Evolutionary conservation across 2,797 vertebrate species (phyloP).

Genomic region (Avahi laniger): DNA sequence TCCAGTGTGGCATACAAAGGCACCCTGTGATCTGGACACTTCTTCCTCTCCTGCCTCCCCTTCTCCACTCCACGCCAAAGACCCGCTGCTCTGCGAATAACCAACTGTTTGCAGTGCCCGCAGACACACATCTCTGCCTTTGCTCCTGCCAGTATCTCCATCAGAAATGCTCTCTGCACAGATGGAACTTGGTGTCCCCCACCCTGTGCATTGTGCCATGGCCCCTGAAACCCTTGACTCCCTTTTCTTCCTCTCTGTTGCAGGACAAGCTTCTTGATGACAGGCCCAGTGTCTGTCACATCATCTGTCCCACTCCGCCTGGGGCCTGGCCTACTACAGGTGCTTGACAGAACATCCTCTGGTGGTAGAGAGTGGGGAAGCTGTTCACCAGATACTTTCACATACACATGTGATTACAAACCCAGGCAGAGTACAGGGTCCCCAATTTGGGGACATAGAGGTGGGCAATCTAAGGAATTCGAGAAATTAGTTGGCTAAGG

Average conservation of each 20-base stretch:
- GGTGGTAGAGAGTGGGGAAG: neutral
- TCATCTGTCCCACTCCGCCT: neutral
- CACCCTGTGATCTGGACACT: neutral
- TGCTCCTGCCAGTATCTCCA: neutral
- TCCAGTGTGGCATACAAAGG: neutral
- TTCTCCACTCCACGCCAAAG: neutral
- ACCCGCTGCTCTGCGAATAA: neutral
- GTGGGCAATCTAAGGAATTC: neutral
- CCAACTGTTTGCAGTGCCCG: neutral
- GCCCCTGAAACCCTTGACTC: neutral
- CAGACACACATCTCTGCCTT: neutral
- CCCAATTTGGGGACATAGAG: neutral
- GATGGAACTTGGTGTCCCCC: neutral
- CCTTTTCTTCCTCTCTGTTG: conserved; percentile 25
- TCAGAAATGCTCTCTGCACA: neutral
- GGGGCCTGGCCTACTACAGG: neutral
- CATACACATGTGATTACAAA: neutral
- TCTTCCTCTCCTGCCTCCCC: neutral
- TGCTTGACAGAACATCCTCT: neutral
- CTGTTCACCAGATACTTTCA: neutral
- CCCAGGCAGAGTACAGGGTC: neutral
- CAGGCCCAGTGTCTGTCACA: neutral
- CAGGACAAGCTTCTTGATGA: neutral
- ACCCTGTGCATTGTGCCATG: neutral
- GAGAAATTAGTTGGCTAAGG: neutral